Evolutionary conservation across 1,140 invertebrate species (phyloP).

Genomic region (Heliconius melpomene): DNA sequence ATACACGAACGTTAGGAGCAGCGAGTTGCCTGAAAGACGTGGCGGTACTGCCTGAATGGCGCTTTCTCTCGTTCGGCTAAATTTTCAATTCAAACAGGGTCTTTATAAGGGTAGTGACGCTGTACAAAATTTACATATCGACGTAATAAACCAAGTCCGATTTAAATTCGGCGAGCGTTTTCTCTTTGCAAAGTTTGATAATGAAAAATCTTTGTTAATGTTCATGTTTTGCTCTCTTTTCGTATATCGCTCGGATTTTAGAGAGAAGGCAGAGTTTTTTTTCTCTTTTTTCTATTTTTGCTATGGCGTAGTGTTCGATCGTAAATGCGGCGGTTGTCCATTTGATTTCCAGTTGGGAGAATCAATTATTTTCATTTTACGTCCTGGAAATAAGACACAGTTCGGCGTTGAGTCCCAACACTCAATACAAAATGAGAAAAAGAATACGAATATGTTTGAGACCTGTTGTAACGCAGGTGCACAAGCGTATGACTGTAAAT

Average conservation of each 20-base stretch:
- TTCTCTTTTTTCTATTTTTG: too few species aligned
- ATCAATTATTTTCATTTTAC: too few species aligned
- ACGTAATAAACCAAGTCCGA: conserved; percentile 77
- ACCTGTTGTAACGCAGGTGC: too few species aligned
- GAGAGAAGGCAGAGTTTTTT: background rate
- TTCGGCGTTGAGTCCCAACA: too few species aligned
- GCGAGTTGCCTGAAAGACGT: conserved; percentile 77
- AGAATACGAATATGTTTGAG: too few species aligned
- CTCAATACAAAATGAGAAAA: too few species aligned
- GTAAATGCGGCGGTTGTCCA: too few species aligned
- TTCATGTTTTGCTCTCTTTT: background rate
- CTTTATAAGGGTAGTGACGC: conserved; percentile 80
- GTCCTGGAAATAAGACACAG: too few species aligned
- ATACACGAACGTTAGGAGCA: conserved; percentile 47
- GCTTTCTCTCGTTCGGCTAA: conserved; percentile 60
- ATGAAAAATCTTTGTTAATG: conserved; percentile 38
- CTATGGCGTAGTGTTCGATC: too few species aligned
- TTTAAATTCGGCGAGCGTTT: conserved; percentile 67
- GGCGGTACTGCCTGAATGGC: conserved; percentile 68
- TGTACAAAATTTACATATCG: conserved; percentile 79
- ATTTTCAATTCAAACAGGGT: conserved; percentile 80
- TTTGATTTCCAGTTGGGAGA: too few species aligned
- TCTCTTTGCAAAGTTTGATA: conserved; percentile 32
- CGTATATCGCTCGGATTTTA: background rate
- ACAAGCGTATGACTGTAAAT: too few species aligned